phyloP scores from a whole-genome alignment of 2,888 invertebrate species.

The Eilema griseolum region DNA sequence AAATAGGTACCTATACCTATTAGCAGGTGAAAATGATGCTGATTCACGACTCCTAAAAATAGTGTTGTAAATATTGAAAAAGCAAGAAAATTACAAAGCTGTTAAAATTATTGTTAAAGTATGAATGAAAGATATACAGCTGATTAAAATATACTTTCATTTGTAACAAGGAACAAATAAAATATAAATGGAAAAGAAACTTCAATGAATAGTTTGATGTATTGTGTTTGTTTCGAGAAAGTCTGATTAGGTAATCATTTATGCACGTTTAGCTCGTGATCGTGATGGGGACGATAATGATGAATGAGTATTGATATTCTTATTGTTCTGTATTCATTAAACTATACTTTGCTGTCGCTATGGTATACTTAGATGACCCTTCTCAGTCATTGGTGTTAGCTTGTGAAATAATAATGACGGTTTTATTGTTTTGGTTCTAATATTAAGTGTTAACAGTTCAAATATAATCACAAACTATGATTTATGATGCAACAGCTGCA shows the following conservation, averaged over 20 bases:
- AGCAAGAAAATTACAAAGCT: neutral
- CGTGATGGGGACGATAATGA: slow-evolving; percentile 23
- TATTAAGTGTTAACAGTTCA: no score
- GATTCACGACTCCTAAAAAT: neutral
- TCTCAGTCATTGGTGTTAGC: neutral
- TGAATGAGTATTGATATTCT: slow-evolving; percentile 35
- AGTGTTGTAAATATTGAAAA: neutral
- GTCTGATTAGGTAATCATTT: slow-evolving; percentile 15
- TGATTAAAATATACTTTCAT: slow-evolving; percentile 16
- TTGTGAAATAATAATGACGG: neutral
- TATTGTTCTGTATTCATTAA: slow-evolving; percentile 37
- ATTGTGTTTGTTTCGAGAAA: neutral
- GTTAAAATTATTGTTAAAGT: neutral
- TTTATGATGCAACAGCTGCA: no score
- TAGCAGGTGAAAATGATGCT: neutral
- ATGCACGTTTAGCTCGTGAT: slow-evolving; percentile 33
- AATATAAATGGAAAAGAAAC: neutral
- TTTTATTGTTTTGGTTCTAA: neutral
- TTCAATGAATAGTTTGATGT: neutral
- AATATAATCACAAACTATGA: no score
- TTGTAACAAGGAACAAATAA: slow-evolving; percentile 10
- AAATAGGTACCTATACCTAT: neutral
- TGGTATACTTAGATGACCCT: slow-evolving; percentile 1
- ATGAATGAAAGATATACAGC: neutral
- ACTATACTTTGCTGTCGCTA: slow-evolving; percentile 22